phyloP scores from a whole-genome alignment of 1,140 invertebrate genomes.

The Bombus turneri region DNA sequence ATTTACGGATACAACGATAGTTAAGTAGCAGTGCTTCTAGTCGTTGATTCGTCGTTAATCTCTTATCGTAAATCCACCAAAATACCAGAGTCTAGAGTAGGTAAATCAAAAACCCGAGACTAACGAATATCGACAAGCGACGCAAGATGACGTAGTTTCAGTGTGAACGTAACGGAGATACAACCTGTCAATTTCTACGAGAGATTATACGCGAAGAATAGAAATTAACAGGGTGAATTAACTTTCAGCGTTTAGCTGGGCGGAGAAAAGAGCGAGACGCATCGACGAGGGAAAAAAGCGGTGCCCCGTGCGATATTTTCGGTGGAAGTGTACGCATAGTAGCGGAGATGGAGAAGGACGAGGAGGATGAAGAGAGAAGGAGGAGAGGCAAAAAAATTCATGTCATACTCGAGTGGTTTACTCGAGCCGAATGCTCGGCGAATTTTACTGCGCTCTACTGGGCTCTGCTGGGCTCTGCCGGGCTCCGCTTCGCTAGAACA shows the following conservation, averaged over 20 bases:
- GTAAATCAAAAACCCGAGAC: no score
- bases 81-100: no score
- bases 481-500: conserved; percentile 62
- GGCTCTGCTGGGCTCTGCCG: conserved; percentile 44
- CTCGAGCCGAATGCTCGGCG: conserved; percentile 57
- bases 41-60: no score
- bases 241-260: conserved; percentile 42
- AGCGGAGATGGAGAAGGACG: not conserved
- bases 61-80: no score
- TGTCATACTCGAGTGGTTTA: conserved; percentile 67
- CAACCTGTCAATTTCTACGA: not conserved
- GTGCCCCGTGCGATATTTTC: conserved; percentile 25
- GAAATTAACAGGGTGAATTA: conserved; percentile 22
- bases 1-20: no score
- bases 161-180: not conserved
- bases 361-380: not conserved
- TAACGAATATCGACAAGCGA: not conserved
- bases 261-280: conserved; percentile 15
- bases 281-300: conserved; percentile 10
- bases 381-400: conserved; percentile 48
- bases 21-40: no score
- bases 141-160: not conserved
- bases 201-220: conserved; percentile 4
- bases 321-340: not conserved
- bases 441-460: conserved; percentile 63